Percentiles rank a stretch among this genome's conserved stretches.
Conservation (phyloP, 2,797 vertebrate species). For the Cynodonichthys magdalenae region DNA sequence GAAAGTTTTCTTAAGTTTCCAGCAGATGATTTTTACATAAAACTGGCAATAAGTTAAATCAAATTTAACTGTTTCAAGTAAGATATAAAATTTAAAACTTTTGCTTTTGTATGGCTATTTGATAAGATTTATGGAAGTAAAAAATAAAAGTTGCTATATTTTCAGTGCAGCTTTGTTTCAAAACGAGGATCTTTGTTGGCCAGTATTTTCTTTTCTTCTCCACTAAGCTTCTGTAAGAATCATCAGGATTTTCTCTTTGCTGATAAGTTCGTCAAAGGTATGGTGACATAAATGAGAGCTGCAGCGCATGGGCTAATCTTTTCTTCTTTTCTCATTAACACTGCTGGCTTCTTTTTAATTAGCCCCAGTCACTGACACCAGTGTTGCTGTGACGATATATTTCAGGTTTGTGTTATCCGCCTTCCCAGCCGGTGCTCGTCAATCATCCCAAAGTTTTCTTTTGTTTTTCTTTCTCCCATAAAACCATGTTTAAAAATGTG, state of each 20-base stretch:
- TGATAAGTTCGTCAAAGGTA: slow-evolving; percentile 56
- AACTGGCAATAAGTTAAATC: too few species aligned
- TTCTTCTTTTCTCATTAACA: slow-evolving; percentile 57
- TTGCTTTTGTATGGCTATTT: too few species aligned
- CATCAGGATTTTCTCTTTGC: slow-evolving; percentile 16
- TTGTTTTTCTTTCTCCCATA: slow-evolving; percentile 36
- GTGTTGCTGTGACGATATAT: slow-evolving; percentile 48
- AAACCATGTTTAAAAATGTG: slow-evolving; percentile 25
- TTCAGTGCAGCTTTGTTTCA: background rate
- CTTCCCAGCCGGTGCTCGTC: slow-evolving; percentile 67
- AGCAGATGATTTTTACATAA: too few species aligned
- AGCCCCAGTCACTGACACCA: slow-evolving; percentile 59
- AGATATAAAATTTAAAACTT: too few species aligned
- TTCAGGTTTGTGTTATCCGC: slow-evolving; percentile 51
- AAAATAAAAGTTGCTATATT: too few species aligned
- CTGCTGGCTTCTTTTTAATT: slow-evolving; percentile 67
- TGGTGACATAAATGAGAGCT: slow-evolving; percentile 45
- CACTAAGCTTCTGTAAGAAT: slow-evolving; percentile 24
- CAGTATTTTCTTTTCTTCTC: slow-evolving; percentile 9
- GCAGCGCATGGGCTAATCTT: slow-evolving; percentile 43
- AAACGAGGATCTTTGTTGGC: background rate
- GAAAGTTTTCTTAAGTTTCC: too few species aligned
- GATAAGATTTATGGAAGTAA: too few species aligned
- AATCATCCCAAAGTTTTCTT: slow-evolving; percentile 53
- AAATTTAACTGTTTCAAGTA: too few species aligned